Evolutionary conservation across 2,888 invertebrate genomes (phyloP).

Genomic region (Drosophila greeni): DNA sequence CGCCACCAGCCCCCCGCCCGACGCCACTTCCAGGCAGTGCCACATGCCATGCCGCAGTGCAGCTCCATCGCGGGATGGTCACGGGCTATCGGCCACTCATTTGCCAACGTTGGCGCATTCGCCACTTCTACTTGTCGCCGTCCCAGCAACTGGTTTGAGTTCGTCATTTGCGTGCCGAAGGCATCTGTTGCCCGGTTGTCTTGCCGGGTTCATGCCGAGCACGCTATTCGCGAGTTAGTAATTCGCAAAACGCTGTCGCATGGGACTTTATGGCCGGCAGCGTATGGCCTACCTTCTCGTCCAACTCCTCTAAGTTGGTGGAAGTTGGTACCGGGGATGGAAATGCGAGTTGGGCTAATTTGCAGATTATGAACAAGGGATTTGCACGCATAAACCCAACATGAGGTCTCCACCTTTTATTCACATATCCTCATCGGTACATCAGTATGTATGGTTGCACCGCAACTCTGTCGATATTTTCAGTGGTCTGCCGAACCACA

Average conservation of each 20-base stretch:
- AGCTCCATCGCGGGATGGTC: constrained; percentile 7
- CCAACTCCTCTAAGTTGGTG: not conserved
- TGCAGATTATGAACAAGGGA: too few species aligned
- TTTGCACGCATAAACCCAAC: constrained; percentile 8
- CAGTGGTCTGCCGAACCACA: constrained; percentile 17
- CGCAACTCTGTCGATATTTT: constrained; percentile 31
- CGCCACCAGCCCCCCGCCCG: not conserved
- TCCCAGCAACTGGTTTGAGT: constrained; percentile 63
- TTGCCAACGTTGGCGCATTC: constrained; percentile 52
- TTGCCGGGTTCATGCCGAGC: not conserved
- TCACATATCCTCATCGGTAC: constrained; percentile 20
- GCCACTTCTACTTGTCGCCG: constrained; percentile 55
- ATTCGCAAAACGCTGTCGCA: not conserved
- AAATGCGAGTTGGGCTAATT: not conserved
- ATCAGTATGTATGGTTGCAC: constrained; percentile 20
- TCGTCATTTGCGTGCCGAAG: constrained; percentile 67
- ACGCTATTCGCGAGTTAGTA: not conserved
- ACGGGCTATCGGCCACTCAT: constrained; percentile 48
- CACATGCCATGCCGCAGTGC: constrained; percentile 32
- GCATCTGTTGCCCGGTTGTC: constrained; percentile 24
- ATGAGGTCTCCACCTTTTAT: constrained; percentile 3
- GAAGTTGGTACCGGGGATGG: too few species aligned
- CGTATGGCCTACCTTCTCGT: not conserved
- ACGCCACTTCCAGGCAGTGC: constrained; percentile 13
- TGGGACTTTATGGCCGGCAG: not conserved